Conservation (phyloP, 2,797 vertebrate species). For the Euthynnus affinis region DNA sequence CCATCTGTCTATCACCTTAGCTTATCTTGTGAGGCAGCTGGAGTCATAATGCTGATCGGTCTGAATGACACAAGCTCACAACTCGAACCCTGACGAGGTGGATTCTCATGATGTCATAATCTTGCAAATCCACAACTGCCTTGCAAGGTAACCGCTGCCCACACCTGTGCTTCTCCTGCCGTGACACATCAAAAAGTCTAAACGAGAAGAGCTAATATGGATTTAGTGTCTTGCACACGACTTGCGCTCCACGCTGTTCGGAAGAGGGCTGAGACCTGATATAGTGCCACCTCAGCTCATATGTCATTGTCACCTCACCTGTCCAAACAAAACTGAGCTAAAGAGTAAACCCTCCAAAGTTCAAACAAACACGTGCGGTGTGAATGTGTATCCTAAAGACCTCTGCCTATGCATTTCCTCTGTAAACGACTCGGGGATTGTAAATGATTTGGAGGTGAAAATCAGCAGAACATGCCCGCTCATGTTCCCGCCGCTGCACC, state of each 20-base stretch:
- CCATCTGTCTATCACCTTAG: no score
- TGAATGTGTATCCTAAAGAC: background rate
- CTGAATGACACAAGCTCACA: no score
- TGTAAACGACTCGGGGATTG: background rate
- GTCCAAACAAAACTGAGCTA: background rate
- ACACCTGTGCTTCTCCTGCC: no score
- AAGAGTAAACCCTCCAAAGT: background rate
- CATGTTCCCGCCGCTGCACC: constrained; percentile 43
- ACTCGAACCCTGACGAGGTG: no score
- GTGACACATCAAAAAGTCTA: no score
- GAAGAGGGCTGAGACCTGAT: background rate
- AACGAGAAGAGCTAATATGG: no score
- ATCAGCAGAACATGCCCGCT: constrained; percentile 40
- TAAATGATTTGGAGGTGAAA: constrained; percentile 15
- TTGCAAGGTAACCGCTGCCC: no score
- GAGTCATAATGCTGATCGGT: no score
- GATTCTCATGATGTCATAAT: no score
- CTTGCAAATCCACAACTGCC: no score
- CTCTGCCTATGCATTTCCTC: background rate
- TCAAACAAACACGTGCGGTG: constrained; percentile 13
- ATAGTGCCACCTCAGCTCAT: background rate
- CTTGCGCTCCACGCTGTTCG: background rate
- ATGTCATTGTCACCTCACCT: background rate
- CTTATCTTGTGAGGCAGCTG: no score
- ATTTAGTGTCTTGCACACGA: no score